Percentiles rank a stretch among this genome's conserved stretches.
These are phyloP conservation scores for Andrena bicolor DNA, from an alignment of 2,888 invertebrate species.

Conservation along the genomic window DNA sequence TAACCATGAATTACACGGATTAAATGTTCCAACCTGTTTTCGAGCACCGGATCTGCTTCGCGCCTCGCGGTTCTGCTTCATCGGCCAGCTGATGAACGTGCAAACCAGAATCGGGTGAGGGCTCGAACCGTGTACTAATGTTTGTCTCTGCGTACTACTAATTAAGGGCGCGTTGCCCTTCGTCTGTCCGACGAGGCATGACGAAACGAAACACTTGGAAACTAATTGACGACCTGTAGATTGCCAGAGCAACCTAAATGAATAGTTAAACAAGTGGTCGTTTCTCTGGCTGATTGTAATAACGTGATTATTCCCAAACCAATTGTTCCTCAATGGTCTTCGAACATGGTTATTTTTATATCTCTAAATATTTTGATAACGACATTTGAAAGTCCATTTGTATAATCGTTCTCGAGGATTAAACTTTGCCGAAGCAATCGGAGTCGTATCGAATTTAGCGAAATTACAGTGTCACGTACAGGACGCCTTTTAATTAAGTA, in stretches of 20 bases:
- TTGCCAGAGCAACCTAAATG: not conserved
- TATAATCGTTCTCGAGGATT: too few relatives aligned
- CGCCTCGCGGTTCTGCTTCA: not conserved
- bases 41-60: slow-evolving; percentile 13
- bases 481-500: not conserved
- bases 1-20: not conserved
- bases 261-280: not conserved
- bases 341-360: too few relatives aligned
- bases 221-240: slow-evolving; percentile 5
- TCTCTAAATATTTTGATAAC: too few relatives aligned
- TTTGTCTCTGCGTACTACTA: not conserved
- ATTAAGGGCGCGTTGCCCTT: not conserved
- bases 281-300: not conserved
- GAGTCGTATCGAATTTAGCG: not conserved
- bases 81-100: not conserved
- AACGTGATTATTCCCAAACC: not conserved
- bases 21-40: slow-evolving; percentile 21
- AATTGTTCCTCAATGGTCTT: not conserved
- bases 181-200: too few relatives aligned
- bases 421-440: not conserved
- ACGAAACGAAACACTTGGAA: not conserved
- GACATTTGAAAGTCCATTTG: too few relatives aligned
- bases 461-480: slow-evolving; percentile 32
- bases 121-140: not conserved
- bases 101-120: not conserved